phyloP scores from a whole-genome alignment of 2,888 invertebrate genomes.

The Pachliopta kotzebuea region DNA sequence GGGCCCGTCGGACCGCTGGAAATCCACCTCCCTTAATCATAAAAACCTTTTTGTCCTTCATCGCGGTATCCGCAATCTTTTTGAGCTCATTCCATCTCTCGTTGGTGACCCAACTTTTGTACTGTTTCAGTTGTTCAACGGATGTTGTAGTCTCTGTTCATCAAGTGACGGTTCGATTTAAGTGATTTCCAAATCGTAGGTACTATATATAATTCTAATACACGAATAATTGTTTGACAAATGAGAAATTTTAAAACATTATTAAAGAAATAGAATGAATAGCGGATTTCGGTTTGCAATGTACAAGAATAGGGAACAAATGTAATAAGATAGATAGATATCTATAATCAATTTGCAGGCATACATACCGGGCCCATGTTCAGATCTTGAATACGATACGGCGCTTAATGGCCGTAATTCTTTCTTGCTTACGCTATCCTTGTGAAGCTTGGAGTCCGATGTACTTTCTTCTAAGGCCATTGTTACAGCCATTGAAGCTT shows the following conservation, averaged over 20 bases:
- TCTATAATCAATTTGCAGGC: background rate
- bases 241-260: background rate
- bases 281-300: background rate
- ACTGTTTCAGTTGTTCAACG: constrained; percentile 68
- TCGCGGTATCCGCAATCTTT: constrained; percentile 83
- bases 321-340: background rate
- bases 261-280: background rate
- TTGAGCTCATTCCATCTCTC: constrained; percentile 84
- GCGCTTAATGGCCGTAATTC: constrained; percentile 69
- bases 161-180: background rate
- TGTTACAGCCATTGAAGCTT: constrained; percentile 69
- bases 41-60: constrained; percentile 83
- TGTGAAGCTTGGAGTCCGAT: constrained; percentile 73
- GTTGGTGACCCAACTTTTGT: constrained; percentile 80
- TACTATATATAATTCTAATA: background rate
- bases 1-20: constrained; percentile 84
- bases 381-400: constrained; percentile 68
- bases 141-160: constrained; percentile 45
- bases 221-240: background rate
- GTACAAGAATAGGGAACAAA: background rate
- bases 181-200: background rate
- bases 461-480: constrained; percentile 73
- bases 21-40: constrained; percentile 87
- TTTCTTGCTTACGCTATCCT: constrained; percentile 65
- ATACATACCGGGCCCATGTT: constrained; percentile 64